These are phyloP conservation scores for Sandelia bainsii DNA, from an alignment of 2,797 vertebrate genomes.

Conservation along the genomic window DNA sequence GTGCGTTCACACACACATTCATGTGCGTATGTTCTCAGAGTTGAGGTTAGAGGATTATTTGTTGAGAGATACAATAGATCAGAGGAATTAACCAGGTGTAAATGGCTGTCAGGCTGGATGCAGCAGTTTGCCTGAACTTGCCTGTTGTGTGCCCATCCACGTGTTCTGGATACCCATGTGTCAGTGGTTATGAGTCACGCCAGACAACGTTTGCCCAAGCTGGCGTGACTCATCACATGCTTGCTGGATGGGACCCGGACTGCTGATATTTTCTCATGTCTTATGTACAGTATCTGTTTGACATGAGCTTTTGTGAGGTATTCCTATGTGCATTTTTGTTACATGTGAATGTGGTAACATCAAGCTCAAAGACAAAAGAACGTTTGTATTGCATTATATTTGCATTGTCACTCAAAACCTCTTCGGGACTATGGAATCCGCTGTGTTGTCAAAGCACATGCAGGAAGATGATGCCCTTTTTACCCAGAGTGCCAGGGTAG, in stretches of 20 bases:
- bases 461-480: background rate
- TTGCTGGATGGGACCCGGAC: conserved; percentile 56
- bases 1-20: background rate
- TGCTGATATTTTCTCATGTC: conserved; percentile 68
- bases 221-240: conserved; percentile 66
- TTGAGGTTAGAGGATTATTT: conserved; percentile 6
- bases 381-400: background rate
- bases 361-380: conserved; percentile 19
- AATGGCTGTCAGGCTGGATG: conserved; percentile 40
- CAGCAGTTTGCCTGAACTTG: conserved; percentile 61
- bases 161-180: conserved; percentile 75
- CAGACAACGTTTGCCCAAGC: conserved; percentile 71
- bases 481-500: background rate
- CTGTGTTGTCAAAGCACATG: conserved; percentile 4
- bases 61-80: conserved; percentile 17
- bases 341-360: conserved; percentile 12
- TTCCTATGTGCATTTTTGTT: conserved; percentile 30
- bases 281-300: conserved; percentile 55
- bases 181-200: conserved; percentile 73
- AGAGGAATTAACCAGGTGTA: conserved; percentile 53
- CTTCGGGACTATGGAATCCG: conserved; percentile 17
- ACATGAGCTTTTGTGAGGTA: conserved; percentile 42
- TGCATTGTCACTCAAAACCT: conserved; percentile 35
- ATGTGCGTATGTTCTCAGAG: conserved; percentile 8
- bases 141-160: conserved; percentile 63